Evolutionary conservation across 2,113 vertebrate genomes (phyloP).

Genomic region (Vicugna pacos): DNA sequence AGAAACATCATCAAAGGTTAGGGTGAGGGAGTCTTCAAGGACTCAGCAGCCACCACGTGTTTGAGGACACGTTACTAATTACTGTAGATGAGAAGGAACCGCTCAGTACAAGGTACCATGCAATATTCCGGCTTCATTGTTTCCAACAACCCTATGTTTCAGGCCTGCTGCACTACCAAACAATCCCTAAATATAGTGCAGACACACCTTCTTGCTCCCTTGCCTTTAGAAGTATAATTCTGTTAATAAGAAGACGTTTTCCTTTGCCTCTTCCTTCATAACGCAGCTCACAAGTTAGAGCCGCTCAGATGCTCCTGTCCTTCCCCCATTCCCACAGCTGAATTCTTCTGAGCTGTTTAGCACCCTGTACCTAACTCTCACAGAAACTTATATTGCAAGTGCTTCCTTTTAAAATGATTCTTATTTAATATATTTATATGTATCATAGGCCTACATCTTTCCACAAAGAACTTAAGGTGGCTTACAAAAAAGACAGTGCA

Average conservation of each 20-base stretch:
- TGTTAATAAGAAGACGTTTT: neutral
- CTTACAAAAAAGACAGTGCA: slow-evolving; percentile 3
- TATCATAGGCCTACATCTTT: neutral
- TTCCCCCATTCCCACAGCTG: neutral
- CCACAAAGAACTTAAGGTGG: neutral
- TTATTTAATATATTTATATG: neutral
- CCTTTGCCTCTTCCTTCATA: neutral
- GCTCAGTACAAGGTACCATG: neutral
- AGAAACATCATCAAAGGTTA: neutral
- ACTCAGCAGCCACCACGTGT: neutral
- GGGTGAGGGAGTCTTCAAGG: neutral
- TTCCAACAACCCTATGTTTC: neutral
- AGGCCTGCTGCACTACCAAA: neutral
- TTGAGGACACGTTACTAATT: neutral
- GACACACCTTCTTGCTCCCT: neutral
- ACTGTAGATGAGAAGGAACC: neutral
- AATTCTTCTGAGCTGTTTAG: neutral
- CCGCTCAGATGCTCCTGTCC: neutral
- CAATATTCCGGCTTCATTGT: neutral
- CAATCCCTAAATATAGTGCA: neutral
- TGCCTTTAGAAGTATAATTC: neutral
- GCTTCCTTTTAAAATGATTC: neutral
- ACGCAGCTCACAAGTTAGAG: neutral
- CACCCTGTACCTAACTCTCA: neutral
- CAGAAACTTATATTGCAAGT: neutral